Evolutionary conservation across 2,888 invertebrate genomes (phyloP).

Genomic region (Tuberolachnus salignus): DNA sequence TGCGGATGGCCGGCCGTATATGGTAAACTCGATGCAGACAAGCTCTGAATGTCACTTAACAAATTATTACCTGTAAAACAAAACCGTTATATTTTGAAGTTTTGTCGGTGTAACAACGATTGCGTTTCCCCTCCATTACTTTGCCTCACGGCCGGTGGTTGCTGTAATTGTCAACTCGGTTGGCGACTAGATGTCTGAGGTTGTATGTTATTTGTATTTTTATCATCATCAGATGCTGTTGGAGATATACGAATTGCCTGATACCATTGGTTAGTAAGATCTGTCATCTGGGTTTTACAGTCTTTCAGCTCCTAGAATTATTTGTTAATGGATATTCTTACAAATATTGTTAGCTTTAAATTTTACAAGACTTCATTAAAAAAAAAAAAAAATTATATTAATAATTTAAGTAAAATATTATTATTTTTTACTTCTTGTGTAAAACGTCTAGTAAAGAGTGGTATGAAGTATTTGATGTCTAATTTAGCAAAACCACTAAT

Average conservation of each 20-base stretch:
- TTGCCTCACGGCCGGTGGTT: slow-evolving; percentile 39
- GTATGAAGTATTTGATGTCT: slow-evolving; percentile 92
- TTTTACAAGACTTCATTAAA: too few relatives aligned
- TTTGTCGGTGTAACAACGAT: slow-evolving; percentile 53
- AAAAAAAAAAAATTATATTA: too few relatives aligned
- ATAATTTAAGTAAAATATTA: background rate
- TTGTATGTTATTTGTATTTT: slow-evolving; percentile 32
- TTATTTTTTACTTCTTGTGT: slow-evolving; percentile 78
- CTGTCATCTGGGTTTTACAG: slow-evolving; percentile 95
- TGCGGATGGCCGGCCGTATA: slow-evolving; percentile 41
- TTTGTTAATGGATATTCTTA: slow-evolving; percentile 4
- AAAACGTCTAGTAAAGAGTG: slow-evolving; percentile 94
- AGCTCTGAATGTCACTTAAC: slow-evolving; percentile 55
- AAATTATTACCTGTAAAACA: slow-evolving; percentile 55
- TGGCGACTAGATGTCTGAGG: slow-evolving; percentile 42
- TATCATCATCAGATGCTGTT: slow-evolving; percentile 82
- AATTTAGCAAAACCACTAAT: slow-evolving; percentile 87
- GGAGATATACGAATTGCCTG: slow-evolving; percentile 91
- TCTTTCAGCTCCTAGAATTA: slow-evolving; percentile 82
- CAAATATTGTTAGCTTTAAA: background rate
- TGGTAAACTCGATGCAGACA: slow-evolving; percentile 54
- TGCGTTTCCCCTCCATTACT: slow-evolving; percentile 55
- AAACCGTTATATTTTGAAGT: slow-evolving; percentile 54
- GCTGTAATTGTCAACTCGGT: slow-evolving; percentile 52
- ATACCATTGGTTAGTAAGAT: slow-evolving; percentile 96